phyloP scores from a whole-genome alignment of 2,113 vertebrate species.

The Brienomyrus brachyistius region DNA sequence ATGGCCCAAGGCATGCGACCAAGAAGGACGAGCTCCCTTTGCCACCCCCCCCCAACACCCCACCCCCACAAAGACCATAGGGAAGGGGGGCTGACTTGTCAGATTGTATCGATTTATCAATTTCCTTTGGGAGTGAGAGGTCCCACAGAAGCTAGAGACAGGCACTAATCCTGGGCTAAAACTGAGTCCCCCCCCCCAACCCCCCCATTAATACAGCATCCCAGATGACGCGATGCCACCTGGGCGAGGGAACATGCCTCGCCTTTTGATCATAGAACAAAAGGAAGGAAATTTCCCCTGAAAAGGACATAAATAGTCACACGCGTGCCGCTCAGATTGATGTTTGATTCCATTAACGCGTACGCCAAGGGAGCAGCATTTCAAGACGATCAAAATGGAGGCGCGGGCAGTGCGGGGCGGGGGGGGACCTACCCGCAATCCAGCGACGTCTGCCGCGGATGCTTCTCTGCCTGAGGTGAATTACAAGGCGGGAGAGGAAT shows the following conservation, averaged over 20 bases:
- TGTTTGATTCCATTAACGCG: slow-evolving; percentile 1
- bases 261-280: neutral
- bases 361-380: neutral
- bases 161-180: neutral
- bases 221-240: neutral
- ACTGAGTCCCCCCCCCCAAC: neutral
- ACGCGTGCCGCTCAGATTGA: neutral
- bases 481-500: slow-evolving; percentile 13
- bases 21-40: neutral
- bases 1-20: neutral
- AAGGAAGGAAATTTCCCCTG: neutral
- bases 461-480: slow-evolving; percentile 13
- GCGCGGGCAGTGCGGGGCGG: neutral
- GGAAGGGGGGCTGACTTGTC: neutral
- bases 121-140: neutral
- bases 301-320: neutral
- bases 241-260: neutral
- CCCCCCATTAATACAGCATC: neutral
- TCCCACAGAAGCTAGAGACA: neutral
- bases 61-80: neutral
- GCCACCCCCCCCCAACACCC: neutral
- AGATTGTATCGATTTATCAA: neutral
- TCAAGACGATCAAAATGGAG: neutral
- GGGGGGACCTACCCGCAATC: neutral
- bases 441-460: neutral